A percentile compares a stretch with the other conserved stretches of the same genome.
phyloP scores from a whole-genome alignment of 2,888 invertebrate species.

The Trilocha varians region DNA sequence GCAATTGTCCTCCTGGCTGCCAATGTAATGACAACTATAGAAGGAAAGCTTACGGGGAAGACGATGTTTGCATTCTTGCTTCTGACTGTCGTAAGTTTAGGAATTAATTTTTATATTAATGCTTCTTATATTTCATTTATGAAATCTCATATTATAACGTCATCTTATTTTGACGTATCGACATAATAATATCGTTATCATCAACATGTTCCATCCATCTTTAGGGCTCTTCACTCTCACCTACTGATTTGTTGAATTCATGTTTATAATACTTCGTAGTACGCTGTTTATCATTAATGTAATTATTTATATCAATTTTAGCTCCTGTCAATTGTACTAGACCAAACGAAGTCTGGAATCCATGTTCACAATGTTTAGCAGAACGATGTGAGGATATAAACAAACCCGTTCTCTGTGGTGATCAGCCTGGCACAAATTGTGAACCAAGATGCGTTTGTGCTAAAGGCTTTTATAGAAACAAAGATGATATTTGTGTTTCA shows the following conservation, averaged over 20 bases:
- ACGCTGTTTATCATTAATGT: too few relatives aligned
- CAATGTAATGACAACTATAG: too few relatives aligned
- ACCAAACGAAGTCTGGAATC: slow-evolving; percentile 25
- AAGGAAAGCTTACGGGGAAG: too few relatives aligned
- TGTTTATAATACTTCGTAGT: too few relatives aligned
- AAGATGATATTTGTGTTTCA: slow-evolving; percentile 22
- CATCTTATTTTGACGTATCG: not conserved
- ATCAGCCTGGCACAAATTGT: slow-evolving; percentile 29
- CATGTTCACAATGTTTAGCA: slow-evolving; percentile 27
- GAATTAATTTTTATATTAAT: slow-evolving; percentile 7
- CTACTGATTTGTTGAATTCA: too few relatives aligned
- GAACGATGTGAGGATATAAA: slow-evolving; percentile 28
- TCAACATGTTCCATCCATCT: too few relatives aligned
- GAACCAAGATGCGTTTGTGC: slow-evolving; percentile 30
- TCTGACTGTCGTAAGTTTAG: slow-evolving; percentile 29
- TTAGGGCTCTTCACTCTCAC: too few relatives aligned
- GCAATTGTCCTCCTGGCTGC: too few relatives aligned
- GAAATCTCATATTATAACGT: too few relatives aligned
- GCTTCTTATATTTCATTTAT: too few relatives aligned
- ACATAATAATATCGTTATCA: too few relatives aligned
- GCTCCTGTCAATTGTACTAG: slow-evolving; percentile 31
- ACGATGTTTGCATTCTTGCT: too few relatives aligned
- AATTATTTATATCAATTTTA: slow-evolving; percentile 14
- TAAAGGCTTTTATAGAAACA: slow-evolving; percentile 25
- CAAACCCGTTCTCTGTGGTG: slow-evolving; percentile 18